Evolutionary conservation across 2,888 invertebrate genomes (phyloP).

Genomic region (Minunthozetes semirufus): DNA sequence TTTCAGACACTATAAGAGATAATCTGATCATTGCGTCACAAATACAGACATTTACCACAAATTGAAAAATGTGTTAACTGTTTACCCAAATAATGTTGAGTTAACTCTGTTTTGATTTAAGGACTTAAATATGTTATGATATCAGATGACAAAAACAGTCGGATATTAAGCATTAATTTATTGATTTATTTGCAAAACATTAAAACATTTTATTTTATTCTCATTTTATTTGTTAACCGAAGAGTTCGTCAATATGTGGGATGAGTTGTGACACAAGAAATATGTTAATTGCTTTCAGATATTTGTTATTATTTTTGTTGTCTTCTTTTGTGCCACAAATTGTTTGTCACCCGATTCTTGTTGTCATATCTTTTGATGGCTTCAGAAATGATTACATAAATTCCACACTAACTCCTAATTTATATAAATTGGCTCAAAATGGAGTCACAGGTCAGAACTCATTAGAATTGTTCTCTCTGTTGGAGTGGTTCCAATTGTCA

Average conservation of each 20-base stretch:
- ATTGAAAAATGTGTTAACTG: background rate
- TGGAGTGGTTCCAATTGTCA: background rate
- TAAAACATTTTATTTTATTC: background rate
- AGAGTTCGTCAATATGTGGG: background rate
- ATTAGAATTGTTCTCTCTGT: background rate
- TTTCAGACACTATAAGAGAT: too few species aligned
- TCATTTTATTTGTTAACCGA: background rate
- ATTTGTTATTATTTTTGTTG: background rate
- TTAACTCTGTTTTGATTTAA: background rate
- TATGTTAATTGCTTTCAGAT: background rate
- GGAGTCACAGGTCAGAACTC: constrained; percentile 44
- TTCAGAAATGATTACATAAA: constrained; percentile 49
- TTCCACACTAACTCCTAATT: constrained; percentile 45
- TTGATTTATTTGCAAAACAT: background rate
- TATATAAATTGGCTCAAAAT: constrained; percentile 45
- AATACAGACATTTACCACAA: too few species aligned
- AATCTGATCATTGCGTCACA: too few species aligned
- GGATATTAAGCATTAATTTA: background rate
- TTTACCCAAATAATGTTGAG: background rate
- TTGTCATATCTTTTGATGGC: constrained; percentile 49
- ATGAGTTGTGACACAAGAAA: background rate
- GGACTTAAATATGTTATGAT: background rate
- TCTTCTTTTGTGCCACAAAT: background rate
- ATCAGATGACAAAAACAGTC: background rate
- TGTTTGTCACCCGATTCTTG: constrained; percentile 40